Evolutionary conservation across 2,797 vertebrate species (phyloP), one percentile per base, ranked within the genome.

Genomic region (Aplochiton taeniatus): DNA sequence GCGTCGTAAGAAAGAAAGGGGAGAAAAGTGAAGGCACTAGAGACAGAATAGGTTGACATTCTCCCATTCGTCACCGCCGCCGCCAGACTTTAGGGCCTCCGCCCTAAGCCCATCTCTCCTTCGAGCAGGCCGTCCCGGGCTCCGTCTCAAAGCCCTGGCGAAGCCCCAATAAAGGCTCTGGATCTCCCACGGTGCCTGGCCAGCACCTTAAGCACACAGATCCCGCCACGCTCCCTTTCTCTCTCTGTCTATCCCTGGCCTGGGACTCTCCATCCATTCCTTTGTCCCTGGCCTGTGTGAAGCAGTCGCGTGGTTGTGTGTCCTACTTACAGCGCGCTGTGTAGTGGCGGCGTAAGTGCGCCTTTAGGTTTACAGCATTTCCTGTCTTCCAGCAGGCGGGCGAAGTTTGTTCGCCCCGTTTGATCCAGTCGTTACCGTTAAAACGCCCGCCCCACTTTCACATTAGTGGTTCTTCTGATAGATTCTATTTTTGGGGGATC

Each of bases 161-260:
- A 51, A 61, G 47, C 59, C 59, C 47, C n/a, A 19, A 42, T 47
- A 41, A 50, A 50, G 46, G 20, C 59, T 20, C 50, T 47, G 16
- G 47, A 51, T 61, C 20, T 50, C 41, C 16, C 57, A 12, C n/a
- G 18, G 8, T 53, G 31, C 49, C 49, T 52, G 48, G 43, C 61
- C 41, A 49, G 61, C 61, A 63, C 8, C 16, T 63, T n/a, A 63
- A 44, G 43, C n/a, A 52, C 19, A 1, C 55, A 44, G 13, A 10
- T 17, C 45, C 47, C 14, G 12, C 47, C 13, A 12, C n/a, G 55
- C n/a, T 31, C 12, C 43, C 11, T 4, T 5, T 4, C 17, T 48
- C 44, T 31, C 11, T 45, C 46, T 43, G 44, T 31, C 44, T 10
- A 11, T 4, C 43, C 54, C 44, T 16, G n/a, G 17, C 44, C 16